Base-by-base conservation (phyloP, 1,140 invertebrate genomes). In the Paramacrobiotus metropolitanus region DNA sequence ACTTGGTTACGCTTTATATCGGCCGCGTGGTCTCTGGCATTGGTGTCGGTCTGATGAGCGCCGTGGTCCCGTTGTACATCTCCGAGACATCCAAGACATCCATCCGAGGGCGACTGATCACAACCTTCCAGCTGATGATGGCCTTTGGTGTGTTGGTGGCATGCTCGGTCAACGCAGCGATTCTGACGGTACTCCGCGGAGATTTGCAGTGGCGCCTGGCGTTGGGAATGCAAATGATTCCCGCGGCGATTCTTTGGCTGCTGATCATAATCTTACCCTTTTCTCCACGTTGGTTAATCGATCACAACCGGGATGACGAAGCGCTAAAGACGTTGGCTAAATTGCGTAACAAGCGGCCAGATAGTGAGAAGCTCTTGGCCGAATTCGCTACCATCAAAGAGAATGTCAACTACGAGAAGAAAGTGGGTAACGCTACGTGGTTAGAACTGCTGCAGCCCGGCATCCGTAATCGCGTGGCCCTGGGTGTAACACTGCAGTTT, bases 181-280 rank as follows among this genome's bases (percentile, higher is more conserved):
- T 40, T 9, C n/a, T 40, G 34, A 40, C 34, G 34, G n/a, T n/a
- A n/a, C 34, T 40, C 9, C 9, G 9, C 34, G 34, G 34, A 40
- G 34, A 40, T 9, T n/a, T 40, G 34, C 9, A 40, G n/a, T 40
- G 34, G 34, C 9, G 34, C 9, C 34, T 40, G 34, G 34, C 34
- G 34, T 9, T 40, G 34, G 34, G 34, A n/a, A 40, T 40, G n/a
- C 34, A 40, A 40, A 40, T 40, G 2, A 66, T 81, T 31, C 80
- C 79, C 2, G 71, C 79, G 0, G 44, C 74, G n/a, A 64, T 81
- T 18, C 80, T 81, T 66, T 77, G 80, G 61, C 45, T 79, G 44
- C 77, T 77, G 1, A 81, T 82, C 67, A 65, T 79, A 4, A 79
- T 78, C 65, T 74, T 82, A 73, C 80, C 80, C 1, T 80, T 81